Evolutionary conservation across 2,888 invertebrate genomes (phyloP), one percentile per base, ranked within the genome.

Genomic region (Hofmannophila pseudospretella): DNA sequence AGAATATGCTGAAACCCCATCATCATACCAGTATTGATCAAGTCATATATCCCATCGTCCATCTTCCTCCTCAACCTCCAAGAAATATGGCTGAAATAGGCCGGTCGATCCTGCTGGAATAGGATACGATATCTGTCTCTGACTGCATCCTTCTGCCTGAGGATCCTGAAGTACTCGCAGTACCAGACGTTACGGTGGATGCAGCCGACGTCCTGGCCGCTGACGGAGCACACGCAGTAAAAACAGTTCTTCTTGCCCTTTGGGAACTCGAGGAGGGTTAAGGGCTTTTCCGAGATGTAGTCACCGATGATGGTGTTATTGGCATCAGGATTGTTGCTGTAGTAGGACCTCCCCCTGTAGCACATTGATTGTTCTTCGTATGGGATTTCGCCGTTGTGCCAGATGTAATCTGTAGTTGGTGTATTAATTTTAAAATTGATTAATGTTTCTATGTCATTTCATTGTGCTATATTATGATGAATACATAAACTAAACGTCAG

Each of bases 321-420:
- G 0, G 77, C 72, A 0, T 41, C 58, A 1, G 55, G 5, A 29
- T 65, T 66, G 56, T 79, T 81, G 36, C 65, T 73, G 61, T 85
- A 85, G 61, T 75, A 85, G 1, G 79, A 71, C 5, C 50, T 53
- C 0, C 71, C 72, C 9, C 84, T 63, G 13, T 38, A 54, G 47
- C 84, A 85, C 12, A 54, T 63, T 0, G 77, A 70, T 1, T 54
- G 54, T 0, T 67, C 22, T 0, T 61, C 50, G 54, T 78, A 79
- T 0, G 84, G 82, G 7, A 85, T 78, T 47, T 85, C 84, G 44
- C 77, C 80, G 51, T 74, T 65, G 57, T 82, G 80, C 80, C 80
- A 84, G 32, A 84, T 50, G 48, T 71, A 71, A 70, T 85, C 84
- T 82, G 70, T 32, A 37, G 38, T 45, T 33, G 16, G 38, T n/a